Base-by-base conservation (phyloP, 2,113 vertebrate genomes). In the Lanius collurio region DNA sequence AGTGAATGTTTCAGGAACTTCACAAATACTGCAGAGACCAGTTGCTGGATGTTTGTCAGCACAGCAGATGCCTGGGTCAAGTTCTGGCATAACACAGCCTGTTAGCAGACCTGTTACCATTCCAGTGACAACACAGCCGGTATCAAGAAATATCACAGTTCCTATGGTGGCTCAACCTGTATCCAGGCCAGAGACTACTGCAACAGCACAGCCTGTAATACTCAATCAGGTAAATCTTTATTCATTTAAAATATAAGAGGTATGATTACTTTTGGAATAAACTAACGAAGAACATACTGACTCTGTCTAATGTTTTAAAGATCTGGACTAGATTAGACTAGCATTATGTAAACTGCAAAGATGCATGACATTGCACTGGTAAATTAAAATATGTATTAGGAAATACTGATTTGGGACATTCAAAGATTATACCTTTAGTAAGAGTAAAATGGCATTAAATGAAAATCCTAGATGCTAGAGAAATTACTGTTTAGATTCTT, bases 151-250 rank as follows among this genome's bases (percentile, higher is more conserved):
- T 92, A 94, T 94, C 62, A 77, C 91, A 2, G 41, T 97, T 69
- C 97, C 96, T 90, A 95, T 97, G 37, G 82, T 97, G 87, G 70
- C 93, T 83, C 98, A 97, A 26, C 79, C 97, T 70, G 35, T 96
- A 31, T 59, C 95, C 56, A 96, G 97, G 89, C 93, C 93, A 83
- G 83, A 98, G 93, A 96, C 97, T 73, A 93, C 97, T 73, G 80
- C 98, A 69, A 94, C 98, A 70, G 97, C 97, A 35, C 98, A 98
- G 57, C 97, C 98, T 60, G 95, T 98, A 33, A 97, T 98, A 49
- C 95, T 99, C 79, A 98, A 97, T 86, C 97, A 99, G 98, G 98
- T 99, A 98, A 92, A 49, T 44, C 30, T 65, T 96, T 39, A 30
- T 64, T 88, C n/a, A 57, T 63, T 94, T 87, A 37, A 79, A 59